These are phyloP conservation scores for Watsonalla cultraria DNA, from an alignment of 2,888 invertebrate genomes.

Conservation along the genomic window DNA sequence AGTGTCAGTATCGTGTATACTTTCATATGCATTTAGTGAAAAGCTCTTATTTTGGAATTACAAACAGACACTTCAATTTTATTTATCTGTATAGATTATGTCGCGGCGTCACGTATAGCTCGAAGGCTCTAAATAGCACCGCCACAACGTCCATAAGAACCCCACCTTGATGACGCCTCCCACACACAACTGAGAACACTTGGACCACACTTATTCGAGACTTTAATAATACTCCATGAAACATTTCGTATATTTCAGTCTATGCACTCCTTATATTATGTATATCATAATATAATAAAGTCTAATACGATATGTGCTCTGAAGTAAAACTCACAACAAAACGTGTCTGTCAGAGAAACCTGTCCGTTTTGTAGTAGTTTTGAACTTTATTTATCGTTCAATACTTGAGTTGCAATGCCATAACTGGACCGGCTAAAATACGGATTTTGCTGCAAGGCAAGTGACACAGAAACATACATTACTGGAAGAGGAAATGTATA, in stretches of 20 bases:
- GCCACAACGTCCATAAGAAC: too few species aligned
- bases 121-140: too few species aligned
- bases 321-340: not conserved
- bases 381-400: constrained; percentile 46
- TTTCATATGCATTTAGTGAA: too few species aligned
- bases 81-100: too few species aligned
- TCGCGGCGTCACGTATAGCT: too few species aligned
- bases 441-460: constrained; percentile 24
- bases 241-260: not conserved
- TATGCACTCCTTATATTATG: not conserved
- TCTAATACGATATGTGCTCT: not conserved
- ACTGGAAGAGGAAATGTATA: constrained; percentile 5
- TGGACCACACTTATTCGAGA: too few species aligned
- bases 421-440: constrained; percentile 51
- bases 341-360: constrained; percentile 2
- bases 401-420: constrained; percentile 53
- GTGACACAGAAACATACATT: not conserved
- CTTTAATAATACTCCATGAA: not conserved
- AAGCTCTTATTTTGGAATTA: too few species aligned
- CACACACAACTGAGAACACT: too few species aligned
- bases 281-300: not conserved
- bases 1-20: too few species aligned
- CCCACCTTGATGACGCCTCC: too few species aligned
- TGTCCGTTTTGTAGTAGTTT: constrained; percentile 20
- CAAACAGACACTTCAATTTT: too few species aligned